Base-by-base conservation (phyloP, 2,113 vertebrate species). In the Chloropsis hardwickii region DNA sequence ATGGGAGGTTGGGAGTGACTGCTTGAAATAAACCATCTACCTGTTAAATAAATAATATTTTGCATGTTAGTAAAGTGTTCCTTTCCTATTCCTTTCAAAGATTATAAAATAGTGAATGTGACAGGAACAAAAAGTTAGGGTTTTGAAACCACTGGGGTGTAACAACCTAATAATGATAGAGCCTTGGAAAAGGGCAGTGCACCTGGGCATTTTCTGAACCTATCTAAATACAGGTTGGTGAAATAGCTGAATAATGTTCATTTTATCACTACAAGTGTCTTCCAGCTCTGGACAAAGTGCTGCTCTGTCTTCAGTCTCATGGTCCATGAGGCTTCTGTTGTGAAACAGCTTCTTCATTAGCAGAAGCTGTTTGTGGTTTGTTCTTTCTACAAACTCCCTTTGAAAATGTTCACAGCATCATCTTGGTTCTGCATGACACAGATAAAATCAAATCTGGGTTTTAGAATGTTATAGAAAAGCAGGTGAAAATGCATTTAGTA, bases 31-130 rank as follows among this genome's bases (percentile, higher is more conserved):
- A 91, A 69, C 37, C 27, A 61, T 74, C 53, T 14, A 67, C 62
- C 54, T 74, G 44, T 66, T 27, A 61, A 89, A 70, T 92, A 92
- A 97, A 94, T 96, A 92, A 62, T 76, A 50, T 87, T 95, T 94
- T 95, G 87, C 45, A 67, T 48, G 18, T 65, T 85, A 57, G 57
- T 64, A 9, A 24, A 81, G 50, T 22, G 14, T 81, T 83, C 14
- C 27, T 77, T 64, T 76, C 25, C 9, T 35, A 53, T 91, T 81
- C 61, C 57, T 95, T 83, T 86, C 47, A 56, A 93, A 81, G 86
- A 80, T 47, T 54, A 71, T 93, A 83, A 83, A 94, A 48, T n/a
- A 48, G 56, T 51, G 86, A 82, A 76, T 91, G 78, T 2, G 39
- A 57, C 72, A 82, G 57, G 53, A 92, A 40, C 57, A 79, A 50